A percentile compares a stretch with the other conserved stretches of the same genome.
phyloP scores from a whole-genome alignment of 2,888 invertebrate genomes.

The Amblyteles armatorius region DNA sequence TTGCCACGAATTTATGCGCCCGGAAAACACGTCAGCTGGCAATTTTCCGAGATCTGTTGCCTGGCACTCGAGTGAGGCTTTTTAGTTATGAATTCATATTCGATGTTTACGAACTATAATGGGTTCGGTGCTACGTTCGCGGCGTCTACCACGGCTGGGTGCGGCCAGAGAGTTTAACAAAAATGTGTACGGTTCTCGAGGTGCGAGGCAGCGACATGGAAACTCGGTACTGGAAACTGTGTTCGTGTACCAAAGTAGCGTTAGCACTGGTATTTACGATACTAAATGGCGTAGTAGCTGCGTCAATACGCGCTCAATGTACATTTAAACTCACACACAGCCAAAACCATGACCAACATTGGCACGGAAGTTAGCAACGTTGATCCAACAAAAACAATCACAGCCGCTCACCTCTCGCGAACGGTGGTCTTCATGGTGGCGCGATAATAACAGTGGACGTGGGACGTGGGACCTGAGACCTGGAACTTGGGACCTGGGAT shows the following conservation, averaged over 20 bases:
- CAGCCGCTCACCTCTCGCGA: no score
- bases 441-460: no score
- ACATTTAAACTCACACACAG: neutral
- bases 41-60: neutral
- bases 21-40: constrained; percentile 1
- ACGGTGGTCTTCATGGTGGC: no score
- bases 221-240: neutral
- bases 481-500: no score
- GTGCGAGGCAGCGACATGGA: neutral
- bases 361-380: neutral
- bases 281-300: neutral
- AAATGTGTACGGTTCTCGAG: constrained; percentile 11
- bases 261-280: neutral
- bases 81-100: neutral
- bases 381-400: no score
- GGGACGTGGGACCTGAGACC: no score
- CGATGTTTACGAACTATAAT: constrained; percentile 8
- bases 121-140: neutral
- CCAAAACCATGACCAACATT: neutral
- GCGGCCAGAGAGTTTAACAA: constrained; percentile 19
- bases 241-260: neutral
- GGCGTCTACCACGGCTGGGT: neutral
- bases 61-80: neutral
- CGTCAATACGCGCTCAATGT: neutral
- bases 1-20: neutral